A percentile compares a stretch with the other conserved stretches of the same genome.
phyloP scores from a whole-genome alignment of 2,888 invertebrate genomes.

The Aphodius granarius region DNA sequence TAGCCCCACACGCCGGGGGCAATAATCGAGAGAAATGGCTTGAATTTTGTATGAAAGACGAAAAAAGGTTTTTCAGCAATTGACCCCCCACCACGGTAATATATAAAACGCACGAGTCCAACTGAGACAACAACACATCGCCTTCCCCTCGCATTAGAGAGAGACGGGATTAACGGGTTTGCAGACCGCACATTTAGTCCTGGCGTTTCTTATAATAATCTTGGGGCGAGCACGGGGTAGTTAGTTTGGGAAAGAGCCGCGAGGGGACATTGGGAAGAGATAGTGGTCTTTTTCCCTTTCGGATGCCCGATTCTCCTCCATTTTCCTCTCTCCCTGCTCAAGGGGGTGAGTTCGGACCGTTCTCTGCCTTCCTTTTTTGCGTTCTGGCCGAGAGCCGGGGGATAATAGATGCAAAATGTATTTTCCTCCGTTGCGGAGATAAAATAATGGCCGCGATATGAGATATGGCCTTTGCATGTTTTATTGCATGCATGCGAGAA shows the following conservation, averaged over 20 bases:
- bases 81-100: constrained; percentile 51
- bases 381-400: constrained; percentile 16
- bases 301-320: neutral
- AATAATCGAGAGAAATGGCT: constrained; percentile 55
- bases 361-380: neutral
- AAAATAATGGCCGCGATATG: constrained; percentile 15
- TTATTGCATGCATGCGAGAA: constrained; percentile 8
- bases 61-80: constrained; percentile 53
- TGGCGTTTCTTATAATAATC: constrained; percentile 53
- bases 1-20: constrained; percentile 46
- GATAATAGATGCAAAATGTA: constrained; percentile 32
- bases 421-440: constrained; percentile 16
- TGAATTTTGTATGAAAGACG: constrained; percentile 54
- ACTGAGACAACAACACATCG: neutral
- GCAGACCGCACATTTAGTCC: constrained; percentile 51
- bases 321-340: neutral
- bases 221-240: constrained; percentile 45
- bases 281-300: constrained; percentile 17
- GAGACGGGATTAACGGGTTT: constrained; percentile 40
- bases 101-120: constrained; percentile 45
- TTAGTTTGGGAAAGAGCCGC: constrained; percentile 37
- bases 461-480: constrained; percentile 15
- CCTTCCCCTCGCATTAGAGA: constrained; percentile 20
- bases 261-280: constrained; percentile 28
- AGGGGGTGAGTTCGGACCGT: neutral